phyloP scores from a whole-genome alignment of 2,113 vertebrate genomes.

The Pygathrix nemaeus region DNA sequence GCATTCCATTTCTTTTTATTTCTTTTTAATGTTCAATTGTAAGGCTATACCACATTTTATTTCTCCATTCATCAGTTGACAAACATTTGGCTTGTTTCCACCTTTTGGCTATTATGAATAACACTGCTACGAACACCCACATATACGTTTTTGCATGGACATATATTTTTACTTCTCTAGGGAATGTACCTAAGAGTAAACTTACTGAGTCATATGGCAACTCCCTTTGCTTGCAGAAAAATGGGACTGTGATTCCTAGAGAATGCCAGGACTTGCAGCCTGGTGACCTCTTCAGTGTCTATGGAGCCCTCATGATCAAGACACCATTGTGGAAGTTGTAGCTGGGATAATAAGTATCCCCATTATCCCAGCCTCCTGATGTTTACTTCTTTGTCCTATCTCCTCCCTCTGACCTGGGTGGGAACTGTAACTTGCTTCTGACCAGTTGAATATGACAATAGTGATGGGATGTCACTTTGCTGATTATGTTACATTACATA shows the following conservation, averaged over 20 bases:
- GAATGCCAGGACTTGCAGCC: neutral
- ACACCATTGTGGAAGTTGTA: neutral
- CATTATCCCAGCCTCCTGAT: neutral
- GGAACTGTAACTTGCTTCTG: slow-evolving; percentile 9
- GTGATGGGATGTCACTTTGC: neutral
- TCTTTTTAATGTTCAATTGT: neutral
- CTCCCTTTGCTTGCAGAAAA: neutral
- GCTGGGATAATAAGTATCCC: neutral
- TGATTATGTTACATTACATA: neutral
- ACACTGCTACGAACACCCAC: neutral
- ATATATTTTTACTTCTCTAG: neutral
- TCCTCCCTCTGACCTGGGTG: neutral
- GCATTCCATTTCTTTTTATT: neutral
- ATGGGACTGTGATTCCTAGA: neutral
- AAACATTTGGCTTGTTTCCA: neutral
- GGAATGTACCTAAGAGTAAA: neutral
- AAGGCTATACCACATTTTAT: neutral
- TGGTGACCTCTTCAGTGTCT: neutral
- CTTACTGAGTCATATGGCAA: neutral
- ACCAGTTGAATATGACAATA: neutral
- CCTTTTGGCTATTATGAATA: neutral
- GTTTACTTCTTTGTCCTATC: neutral
- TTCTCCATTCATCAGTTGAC: neutral
- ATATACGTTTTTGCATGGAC: neutral
- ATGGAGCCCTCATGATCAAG: neutral